A percentile compares a stretch with the other conserved stretches of the same genome.
Conservation (phyloP, 2,113 vertebrate species). For the Himantopus leucocephalus region DNA sequence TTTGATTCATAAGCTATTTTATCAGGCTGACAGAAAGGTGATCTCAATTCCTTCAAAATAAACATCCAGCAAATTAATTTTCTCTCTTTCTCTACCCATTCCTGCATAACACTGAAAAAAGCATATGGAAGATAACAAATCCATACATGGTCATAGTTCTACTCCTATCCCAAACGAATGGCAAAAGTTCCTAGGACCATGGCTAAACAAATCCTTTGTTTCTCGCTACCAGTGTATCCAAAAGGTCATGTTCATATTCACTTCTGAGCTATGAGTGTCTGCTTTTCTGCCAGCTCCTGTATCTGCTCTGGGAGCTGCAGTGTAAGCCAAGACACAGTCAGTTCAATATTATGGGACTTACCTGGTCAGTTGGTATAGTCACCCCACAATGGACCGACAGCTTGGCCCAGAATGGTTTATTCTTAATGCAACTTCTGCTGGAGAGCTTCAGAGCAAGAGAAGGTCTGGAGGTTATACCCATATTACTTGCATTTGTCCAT, state of each 20-base stretch:
- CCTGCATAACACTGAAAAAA: background rate
- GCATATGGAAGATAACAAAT: background rate
- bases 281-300: background rate
- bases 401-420: background rate
- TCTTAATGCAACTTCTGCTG: background rate
- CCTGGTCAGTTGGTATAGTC: background rate
- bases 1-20: constrained; percentile 10
- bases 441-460: background rate
- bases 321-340: background rate
- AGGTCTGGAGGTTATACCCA: background rate
- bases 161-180: background rate
- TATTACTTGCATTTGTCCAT: background rate
- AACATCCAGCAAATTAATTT: background rate
- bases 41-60: constrained; percentile 17
- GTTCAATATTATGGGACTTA: background rate
- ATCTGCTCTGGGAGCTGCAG: background rate
- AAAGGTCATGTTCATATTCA: background rate
- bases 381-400: background rate
- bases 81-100: background rate
- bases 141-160: background rate
- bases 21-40: background rate
- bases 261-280: background rate
- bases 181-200: background rate
- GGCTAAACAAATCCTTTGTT: background rate
- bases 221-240: background rate